These are phyloP conservation scores for Oxyscelio sp. DNA, from an alignment of 2,888 invertebrate genomes.

Conservation along the genomic window DNA sequence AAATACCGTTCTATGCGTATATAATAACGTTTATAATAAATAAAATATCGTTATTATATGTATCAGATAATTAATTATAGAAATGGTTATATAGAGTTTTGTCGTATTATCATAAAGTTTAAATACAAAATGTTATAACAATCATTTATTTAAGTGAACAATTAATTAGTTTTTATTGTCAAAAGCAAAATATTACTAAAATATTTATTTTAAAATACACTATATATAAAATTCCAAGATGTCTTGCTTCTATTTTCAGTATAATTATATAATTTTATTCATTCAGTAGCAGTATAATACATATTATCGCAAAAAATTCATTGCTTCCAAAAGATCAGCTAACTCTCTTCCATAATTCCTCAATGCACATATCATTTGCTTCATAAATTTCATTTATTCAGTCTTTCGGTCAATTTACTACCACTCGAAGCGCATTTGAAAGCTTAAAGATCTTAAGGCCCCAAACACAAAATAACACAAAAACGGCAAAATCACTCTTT, in stretches of 20 bases:
- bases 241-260: not conserved
- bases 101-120: too few species aligned
- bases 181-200: too few species aligned
- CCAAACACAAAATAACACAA: constrained; percentile 29
- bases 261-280: constrained; percentile 10
- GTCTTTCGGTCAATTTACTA: constrained; percentile 68
- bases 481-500: constrained; percentile 48
- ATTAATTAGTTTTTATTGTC: too few species aligned
- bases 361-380: constrained; percentile 63
- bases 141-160: too few species aligned
- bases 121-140: too few species aligned
- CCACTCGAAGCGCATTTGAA: constrained; percentile 53
- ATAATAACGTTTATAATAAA: too few species aligned
- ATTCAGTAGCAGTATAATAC: constrained; percentile 24
- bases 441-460: constrained; percentile 34
- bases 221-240: too few species aligned
- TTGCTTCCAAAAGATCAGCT: constrained; percentile 33
- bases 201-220: too few species aligned
- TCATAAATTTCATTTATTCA: constrained; percentile 52
- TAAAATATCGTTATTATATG: too few species aligned
- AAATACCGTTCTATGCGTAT: too few species aligned
- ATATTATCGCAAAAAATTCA: constrained; percentile 15
- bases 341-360: constrained; percentile 35
- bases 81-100: too few species aligned
- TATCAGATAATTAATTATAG: too few species aligned